These are phyloP conservation scores for Cynodonichthys magdalenae DNA, from an alignment of 2,797 vertebrate genomes.

Conservation along the genomic window DNA sequence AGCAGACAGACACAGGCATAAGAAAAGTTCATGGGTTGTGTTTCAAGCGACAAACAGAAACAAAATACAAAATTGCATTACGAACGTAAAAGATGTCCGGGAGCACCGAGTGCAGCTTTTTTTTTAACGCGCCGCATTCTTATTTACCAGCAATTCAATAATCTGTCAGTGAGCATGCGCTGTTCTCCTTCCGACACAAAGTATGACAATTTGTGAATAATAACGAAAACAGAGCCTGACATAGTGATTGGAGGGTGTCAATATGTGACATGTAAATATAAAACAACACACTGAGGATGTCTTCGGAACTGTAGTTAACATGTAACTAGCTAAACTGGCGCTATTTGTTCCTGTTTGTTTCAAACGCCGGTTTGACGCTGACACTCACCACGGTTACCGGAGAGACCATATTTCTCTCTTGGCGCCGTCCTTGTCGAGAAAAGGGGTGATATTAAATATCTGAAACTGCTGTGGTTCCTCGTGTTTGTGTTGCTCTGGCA, in stretches of 20 bases:
- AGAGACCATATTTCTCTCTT: constrained; percentile 79
- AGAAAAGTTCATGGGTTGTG: constrained; percentile 38
- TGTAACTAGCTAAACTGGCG: constrained; percentile 45
- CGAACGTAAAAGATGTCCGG: not conserved
- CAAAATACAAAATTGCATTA: not conserved
- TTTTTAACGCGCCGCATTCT: not conserved
- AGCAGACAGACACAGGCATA: not conserved
- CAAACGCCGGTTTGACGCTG: not conserved
- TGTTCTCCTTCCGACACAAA: constrained; percentile 11
- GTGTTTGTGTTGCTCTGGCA: constrained; percentile 33
- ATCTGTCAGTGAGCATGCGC: not conserved
- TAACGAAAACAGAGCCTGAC: not conserved
- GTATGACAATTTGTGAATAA: constrained; percentile 11
- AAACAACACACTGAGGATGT: not conserved
- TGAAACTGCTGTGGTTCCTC: constrained; percentile 4
- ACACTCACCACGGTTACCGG: constrained; percentile 84
- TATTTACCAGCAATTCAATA: constrained; percentile 1
- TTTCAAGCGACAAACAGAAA: not conserved
- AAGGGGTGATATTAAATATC: not conserved
- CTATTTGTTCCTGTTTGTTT: constrained; percentile 1
- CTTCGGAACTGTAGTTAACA: constrained; percentile 11
- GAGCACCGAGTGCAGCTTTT: not conserved
- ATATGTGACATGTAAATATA: not conserved
- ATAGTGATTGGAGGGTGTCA: not conserved
- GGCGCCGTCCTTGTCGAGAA: constrained; percentile 3